Percentiles rank a stretch among this genome's conserved stretches.
Evolutionary conservation across 2,113 vertebrate genomes (phyloP).

Genomic region (Ciconia boyciana): DNA sequence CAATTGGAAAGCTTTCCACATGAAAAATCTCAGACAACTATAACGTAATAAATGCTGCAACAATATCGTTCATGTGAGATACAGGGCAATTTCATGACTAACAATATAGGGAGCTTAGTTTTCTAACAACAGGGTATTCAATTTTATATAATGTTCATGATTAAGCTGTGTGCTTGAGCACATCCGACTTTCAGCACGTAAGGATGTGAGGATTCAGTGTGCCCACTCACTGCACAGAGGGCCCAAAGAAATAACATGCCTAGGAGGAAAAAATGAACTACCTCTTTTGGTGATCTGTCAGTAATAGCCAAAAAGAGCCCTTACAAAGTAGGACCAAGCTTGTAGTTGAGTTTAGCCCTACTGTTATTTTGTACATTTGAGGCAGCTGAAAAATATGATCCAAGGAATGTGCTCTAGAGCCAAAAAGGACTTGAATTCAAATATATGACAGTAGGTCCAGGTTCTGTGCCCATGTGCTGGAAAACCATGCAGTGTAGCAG

Average conservation of each 20-base stretch:
- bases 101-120: background rate
- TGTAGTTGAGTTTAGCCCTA: background rate
- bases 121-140: background rate
- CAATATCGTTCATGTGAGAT: background rate
- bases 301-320: background rate
- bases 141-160: background rate
- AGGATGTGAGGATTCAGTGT: background rate
- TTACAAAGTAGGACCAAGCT: background rate
- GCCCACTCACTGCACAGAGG: background rate
- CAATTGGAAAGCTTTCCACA: conserved; percentile 10
- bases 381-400: background rate
- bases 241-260: background rate
- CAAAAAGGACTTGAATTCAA: background rate
- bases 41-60: background rate
- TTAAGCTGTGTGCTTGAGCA: background rate
- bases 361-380: background rate
- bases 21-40: conserved; percentile 4
- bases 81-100: background rate
- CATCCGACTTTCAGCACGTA: background rate
- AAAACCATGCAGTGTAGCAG: background rate
- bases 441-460: background rate
- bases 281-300: background rate
- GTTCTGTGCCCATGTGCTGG: background rate
- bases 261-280: background rate
- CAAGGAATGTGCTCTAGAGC: background rate